phyloP scores from a whole-genome alignment of 2,797 vertebrate species.

The Anguilla marmorata region DNA sequence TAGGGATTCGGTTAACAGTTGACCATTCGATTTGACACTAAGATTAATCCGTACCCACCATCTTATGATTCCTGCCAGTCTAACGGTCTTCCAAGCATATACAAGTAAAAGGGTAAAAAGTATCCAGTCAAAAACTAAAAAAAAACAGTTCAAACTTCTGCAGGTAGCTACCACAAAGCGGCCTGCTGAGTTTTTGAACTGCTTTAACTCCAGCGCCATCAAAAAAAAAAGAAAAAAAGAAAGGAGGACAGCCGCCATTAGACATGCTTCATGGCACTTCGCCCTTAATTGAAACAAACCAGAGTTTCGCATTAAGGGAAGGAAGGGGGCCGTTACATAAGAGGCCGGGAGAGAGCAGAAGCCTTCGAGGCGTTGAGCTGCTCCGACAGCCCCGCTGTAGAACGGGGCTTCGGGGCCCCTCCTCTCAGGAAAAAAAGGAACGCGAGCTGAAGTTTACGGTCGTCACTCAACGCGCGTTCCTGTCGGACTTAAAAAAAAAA shows the following conservation, averaged over 20 bases:
- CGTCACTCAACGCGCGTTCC: background rate
- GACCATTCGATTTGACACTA: background rate
- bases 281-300: slow-evolving; percentile 22
- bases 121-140: background rate
- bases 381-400: background rate
- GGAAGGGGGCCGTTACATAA: background rate
- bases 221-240: slow-evolving; percentile 25
- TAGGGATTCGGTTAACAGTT: background rate
- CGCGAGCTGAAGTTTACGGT: background rate
- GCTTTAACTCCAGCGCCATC: slow-evolving; percentile 12
- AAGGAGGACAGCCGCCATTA: slow-evolving; percentile 26
- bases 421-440: background rate
- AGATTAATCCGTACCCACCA: background rate
- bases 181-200: background rate
- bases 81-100: background rate
- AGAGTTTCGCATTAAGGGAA: background rate
- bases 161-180: background rate
- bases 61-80: background rate
- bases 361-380: background rate
- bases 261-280: slow-evolving; percentile 17
- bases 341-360: background rate
- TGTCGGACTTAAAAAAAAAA: too few species aligned
- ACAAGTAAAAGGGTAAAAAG: background rate
- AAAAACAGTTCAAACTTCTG: background rate
- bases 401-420: background rate